These are phyloP conservation scores for Synanthedon vespiformis DNA, from an alignment of 2,888 invertebrate genomes.

Conservation along the genomic window DNA sequence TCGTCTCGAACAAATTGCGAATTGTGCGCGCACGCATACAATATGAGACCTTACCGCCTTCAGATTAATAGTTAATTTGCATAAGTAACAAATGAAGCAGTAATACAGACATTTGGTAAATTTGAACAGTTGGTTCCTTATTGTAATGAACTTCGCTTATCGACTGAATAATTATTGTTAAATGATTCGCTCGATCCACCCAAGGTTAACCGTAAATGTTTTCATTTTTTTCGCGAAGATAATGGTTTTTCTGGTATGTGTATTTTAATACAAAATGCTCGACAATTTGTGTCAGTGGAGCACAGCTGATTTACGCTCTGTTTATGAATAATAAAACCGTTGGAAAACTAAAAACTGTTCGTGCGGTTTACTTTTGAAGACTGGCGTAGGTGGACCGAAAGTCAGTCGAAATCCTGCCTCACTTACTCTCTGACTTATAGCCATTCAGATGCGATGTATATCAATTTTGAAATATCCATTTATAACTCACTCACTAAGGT, in stretches of 20 bases:
- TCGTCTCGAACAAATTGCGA: slow-evolving; percentile 22
- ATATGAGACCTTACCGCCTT: slow-evolving; percentile 25
- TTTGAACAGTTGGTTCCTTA: slow-evolving; percentile 38
- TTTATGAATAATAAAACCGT: slow-evolving; percentile 15
- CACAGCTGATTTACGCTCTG: slow-evolving; percentile 27
- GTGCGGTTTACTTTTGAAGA: background rate
- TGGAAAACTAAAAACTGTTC: slow-evolving; percentile 3
- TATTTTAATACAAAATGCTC: background rate
- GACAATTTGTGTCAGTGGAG: slow-evolving; percentile 20
- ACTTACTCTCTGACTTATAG: no score
- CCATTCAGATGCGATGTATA: no score
- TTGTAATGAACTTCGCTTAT: slow-evolving; percentile 4
- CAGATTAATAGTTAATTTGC: slow-evolving; percentile 21
- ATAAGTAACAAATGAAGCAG: slow-evolving; percentile 6
- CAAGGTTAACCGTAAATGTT: background rate
- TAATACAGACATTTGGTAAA: slow-evolving; percentile 27
- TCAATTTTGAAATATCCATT: no score
- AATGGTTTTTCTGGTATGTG: background rate
- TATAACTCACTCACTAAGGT: no score
- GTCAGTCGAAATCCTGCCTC: background rate
- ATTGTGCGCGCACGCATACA: slow-evolving; percentile 8
- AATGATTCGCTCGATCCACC: background rate
- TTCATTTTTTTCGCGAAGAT: background rate
- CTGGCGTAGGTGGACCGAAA: slow-evolving; percentile 4
- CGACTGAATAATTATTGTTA: background rate